phyloP scores from a whole-genome alignment of 1,140 invertebrate genomes.

The Anadara kagoshimensis region DNA sequence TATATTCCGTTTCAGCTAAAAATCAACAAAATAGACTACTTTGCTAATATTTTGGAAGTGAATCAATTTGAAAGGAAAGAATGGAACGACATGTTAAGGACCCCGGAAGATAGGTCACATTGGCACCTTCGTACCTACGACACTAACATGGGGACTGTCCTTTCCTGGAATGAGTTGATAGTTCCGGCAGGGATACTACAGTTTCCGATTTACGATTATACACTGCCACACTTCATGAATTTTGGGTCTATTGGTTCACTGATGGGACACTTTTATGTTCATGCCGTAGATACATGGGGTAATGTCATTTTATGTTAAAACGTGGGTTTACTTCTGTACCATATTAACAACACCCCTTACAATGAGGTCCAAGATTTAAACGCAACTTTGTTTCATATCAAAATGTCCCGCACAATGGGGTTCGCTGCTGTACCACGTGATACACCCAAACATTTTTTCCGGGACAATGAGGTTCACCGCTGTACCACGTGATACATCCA shows the following conservation, averaged over 20 bases:
- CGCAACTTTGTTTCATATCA: no score
- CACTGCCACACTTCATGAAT: constrained; percentile 52
- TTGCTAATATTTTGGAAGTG: constrained; percentile 51
- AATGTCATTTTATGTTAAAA: constrained; percentile 8
- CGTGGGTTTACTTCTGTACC: no score
- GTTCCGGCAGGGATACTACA: constrained; percentile 62
- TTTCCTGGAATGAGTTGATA: constrained; percentile 61
- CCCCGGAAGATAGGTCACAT: constrained; percentile 15
- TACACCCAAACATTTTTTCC: no score
- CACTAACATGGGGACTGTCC: constrained; percentile 41
- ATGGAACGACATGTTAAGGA: constrained; percentile 42
- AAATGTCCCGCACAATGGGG: no score
- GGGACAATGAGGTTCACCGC: no score
- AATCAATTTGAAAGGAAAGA: constrained; percentile 41
- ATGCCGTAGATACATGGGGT: constrained; percentile 58
- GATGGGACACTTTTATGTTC: constrained; percentile 48
- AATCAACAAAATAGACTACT: constrained; percentile 49
- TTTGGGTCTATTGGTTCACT: constrained; percentile 61
- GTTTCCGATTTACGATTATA: constrained; percentile 59
- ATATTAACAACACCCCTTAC: no score
- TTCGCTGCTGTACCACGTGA: no score
- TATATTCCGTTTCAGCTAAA: constrained; percentile 47
- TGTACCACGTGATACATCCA: no score
- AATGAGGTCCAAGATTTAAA: no score
- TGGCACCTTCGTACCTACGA: constrained; percentile 50